These are phyloP conservation scores for Hybos culiciformis DNA, from an alignment of 2,888 invertebrate genomes.

Conservation along the genomic window DNA sequence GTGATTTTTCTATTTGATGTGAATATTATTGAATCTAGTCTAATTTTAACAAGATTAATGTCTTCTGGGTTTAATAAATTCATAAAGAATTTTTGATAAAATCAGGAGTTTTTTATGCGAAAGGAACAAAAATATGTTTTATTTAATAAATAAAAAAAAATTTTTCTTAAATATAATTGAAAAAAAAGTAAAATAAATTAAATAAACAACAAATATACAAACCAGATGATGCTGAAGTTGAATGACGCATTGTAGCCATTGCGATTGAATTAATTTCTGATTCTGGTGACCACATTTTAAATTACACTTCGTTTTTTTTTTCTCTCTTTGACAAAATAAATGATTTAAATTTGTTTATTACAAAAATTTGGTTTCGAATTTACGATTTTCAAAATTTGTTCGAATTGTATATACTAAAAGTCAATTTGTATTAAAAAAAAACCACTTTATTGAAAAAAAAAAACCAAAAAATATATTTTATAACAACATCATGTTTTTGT, in stretches of 20 bases:
- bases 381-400: too few species aligned
- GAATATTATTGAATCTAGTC: too few species aligned
- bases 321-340: conserved; percentile 10
- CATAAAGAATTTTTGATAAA: too few species aligned
- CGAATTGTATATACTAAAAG: too few species aligned
- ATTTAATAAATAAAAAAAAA: neutral
- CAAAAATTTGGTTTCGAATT: neutral
- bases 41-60: too few species aligned
- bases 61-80: too few species aligned
- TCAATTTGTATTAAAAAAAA: too few species aligned
- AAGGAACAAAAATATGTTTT: neutral
- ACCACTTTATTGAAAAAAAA: too few species aligned
- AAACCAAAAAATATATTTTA: too few species aligned
- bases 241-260: conserved; percentile 58
- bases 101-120: too few species aligned
- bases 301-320: conserved; percentile 5
- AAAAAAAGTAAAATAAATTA: conserved; percentile 3
- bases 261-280: conserved; percentile 75
- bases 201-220: conserved; percentile 29
- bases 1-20: too few species aligned
- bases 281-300: conserved; percentile 51
- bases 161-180: neutral
- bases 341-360: conserved; percentile 5
- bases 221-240: conserved; percentile 62
- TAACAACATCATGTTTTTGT: too few species aligned